Base-by-base conservation (phyloP, 2,113 vertebrate species). In the Phaetusa simplex region DNA sequence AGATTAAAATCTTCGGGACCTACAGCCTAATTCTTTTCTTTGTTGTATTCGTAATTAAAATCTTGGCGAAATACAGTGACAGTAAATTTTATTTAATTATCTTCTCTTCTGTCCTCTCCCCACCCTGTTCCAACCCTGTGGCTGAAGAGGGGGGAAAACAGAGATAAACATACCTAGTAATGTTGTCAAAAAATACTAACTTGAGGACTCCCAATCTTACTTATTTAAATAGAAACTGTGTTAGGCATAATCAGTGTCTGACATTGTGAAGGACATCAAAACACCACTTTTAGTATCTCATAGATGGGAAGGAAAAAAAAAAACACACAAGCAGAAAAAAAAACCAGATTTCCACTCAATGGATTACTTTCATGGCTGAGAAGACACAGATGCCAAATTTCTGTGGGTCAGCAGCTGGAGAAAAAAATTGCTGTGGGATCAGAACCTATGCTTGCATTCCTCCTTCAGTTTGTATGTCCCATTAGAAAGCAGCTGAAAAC, bases 371-470 rank as follows among this genome's bases (percentile, higher is more conserved):
- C 82, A 73, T 83, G 67, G 5, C 71, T 88, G 71, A 38, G n/a
- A 94, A 92, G 26, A 24, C 49, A 74, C 32, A 73, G 19, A 70
- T 88, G 85, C 71, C 93, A 96, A 81, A 90, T 83, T 93, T 97
- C 79, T 81, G 93, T 96, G 92, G 92, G 58, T 32, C 79, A 94
- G 23, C 22, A 96, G 85, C 8, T 70, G 67, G 34, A 87, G 82
- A 70, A 91, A 91, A 92, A 94, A 85, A 61, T 4, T 38, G 26
- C 74, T 92, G 88, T 86, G 90, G 82, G 64, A 77, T 92, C 78
- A 81, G 58, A 90, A 88, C 69, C 74, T 88, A 70, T 83, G 71
- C 82, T 94, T 96, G 38, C 82, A 93, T 94, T 95, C 80, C 38
- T 89, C 62, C 72, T 91, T 71, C 64, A 58, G 22, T 81, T 83